phyloP scores from a whole-genome alignment of 1,140 invertebrate genomes.

The Cydia pomonella region DNA sequence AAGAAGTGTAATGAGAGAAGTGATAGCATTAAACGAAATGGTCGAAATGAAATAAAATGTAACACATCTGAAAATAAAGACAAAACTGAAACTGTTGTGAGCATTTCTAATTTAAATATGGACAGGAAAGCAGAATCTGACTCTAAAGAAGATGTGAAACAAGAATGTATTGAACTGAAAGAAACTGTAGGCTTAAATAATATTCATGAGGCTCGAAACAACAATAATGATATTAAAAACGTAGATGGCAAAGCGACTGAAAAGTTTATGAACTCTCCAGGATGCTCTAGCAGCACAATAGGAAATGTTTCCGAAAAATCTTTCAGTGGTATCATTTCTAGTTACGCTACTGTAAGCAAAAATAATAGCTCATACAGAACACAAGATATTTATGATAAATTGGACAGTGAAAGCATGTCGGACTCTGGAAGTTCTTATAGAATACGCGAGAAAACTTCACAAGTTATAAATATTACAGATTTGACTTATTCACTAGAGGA shows the following conservation, averaged over 20 bases:
- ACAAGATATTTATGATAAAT: slow-evolving; percentile 68
- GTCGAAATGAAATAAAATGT: background rate
- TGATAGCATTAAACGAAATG: background rate
- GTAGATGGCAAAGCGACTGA: background rate
- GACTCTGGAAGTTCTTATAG: slow-evolving; percentile 69
- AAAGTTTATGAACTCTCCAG: background rate
- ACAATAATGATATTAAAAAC: background rate
- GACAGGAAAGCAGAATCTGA: background rate
- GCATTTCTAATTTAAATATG: background rate
- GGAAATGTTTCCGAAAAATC: slow-evolving; percentile 33
- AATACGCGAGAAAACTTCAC: slow-evolving; percentile 64
- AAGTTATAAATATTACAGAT: slow-evolving; percentile 68
- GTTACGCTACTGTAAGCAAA: slow-evolving; percentile 40
- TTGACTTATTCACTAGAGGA: slow-evolving; percentile 69
- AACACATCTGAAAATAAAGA: background rate
- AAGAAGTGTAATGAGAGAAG: background rate
- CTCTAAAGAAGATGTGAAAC: background rate
- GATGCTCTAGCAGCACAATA: slow-evolving; percentile 6
- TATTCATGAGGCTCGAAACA: background rate
- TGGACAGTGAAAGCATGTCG: slow-evolving; percentile 62
- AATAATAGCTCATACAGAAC: slow-evolving; percentile 34
- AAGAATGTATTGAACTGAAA: background rate
- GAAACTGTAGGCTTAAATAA: background rate
- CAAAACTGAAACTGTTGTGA: background rate
- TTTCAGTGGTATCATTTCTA: slow-evolving; percentile 37